Base-by-base conservation (phyloP, 2,797 vertebrate species). In the Cyprinella venusta region DNA sequence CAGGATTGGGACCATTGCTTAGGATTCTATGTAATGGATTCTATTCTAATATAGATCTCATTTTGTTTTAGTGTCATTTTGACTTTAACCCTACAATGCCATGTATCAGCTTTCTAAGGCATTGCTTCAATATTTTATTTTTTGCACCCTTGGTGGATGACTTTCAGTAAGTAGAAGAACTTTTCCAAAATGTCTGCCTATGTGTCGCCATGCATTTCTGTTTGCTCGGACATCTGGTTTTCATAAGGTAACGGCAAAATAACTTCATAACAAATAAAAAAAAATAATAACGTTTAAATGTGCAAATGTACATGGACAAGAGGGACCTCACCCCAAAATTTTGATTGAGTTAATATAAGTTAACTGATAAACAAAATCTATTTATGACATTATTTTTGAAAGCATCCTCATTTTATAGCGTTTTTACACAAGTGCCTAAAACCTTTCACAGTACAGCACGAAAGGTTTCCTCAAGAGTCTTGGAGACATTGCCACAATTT, bases 101-200 rank as follows among this genome's bases (percentile, higher is more conserved):
- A 71, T 19, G 42, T 50, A 19, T 9, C 40, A 4, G 15, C 24
- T 48, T 71, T 30, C 16, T 18, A 48, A 16, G 5, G 42, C 24
- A 48, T 71, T 24, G 48, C 8, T 48, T 50, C 15, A 30, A 71
- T 30, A 10, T n/a, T 40, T 36, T 36, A 9, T 67, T 67, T 40
- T 40, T 8, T 24, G 5, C 19, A 15, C n/a, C 42, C 1, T 7
- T 19, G 24, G 69, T 48, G 40, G 69, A 18, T 69, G 12, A 13
- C 40, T 68, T 68, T 68, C 10, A 42, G n/a, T 40, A 45, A 70
- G 3, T 45, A 24, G 3, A 45, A 67, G 36, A 38, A 67, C 33
- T 40, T 68, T 68, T 68, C 65, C 3, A 24, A 68, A 45, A 70
- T 70, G 40, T 70, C 40, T n/a, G n/a, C n/a, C n/a, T n/a, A n/a